These are phyloP conservation scores for Cynaeus angustus DNA, from an alignment of 2,888 invertebrate species.

Conservation along the genomic window DNA sequence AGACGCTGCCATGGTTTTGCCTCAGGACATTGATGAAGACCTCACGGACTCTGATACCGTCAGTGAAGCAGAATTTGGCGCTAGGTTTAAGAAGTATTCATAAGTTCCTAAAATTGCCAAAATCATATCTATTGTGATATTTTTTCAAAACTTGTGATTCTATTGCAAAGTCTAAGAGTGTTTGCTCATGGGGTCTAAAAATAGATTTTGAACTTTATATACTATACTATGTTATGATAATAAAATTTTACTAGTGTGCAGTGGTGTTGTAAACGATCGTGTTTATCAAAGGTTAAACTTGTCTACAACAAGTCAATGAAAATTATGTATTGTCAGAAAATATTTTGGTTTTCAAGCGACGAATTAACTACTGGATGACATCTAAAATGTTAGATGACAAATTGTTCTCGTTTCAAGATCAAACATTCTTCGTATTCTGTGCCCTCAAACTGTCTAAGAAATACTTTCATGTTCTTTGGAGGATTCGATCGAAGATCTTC, in stretches of 20 bases:
- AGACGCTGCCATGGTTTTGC: conserved; percentile 6
- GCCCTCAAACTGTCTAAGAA: conserved; percentile 39
- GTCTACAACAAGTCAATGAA: too few relatives aligned
- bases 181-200: too few relatives aligned
- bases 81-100: conserved; percentile 28
- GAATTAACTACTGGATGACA: conserved; percentile 34
- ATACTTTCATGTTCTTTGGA: conserved; percentile 36
- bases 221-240: too few relatives aligned
- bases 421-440: conserved; percentile 32
- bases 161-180: too few relatives aligned
- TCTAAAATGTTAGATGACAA: conserved; percentile 38
- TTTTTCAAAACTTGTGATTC: too few relatives aligned
- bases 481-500: conserved; percentile 20
- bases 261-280: too few relatives aligned
- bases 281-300: too few relatives aligned
- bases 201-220: too few relatives aligned
- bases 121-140: conserved; percentile 1
- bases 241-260: too few relatives aligned
- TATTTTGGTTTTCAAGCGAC: too few relatives aligned
- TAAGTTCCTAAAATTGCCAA: conserved; percentile 5
- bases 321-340: too few relatives aligned
- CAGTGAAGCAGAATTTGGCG: conserved; percentile 4
- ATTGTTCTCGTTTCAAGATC: conserved; percentile 34
- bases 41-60: conserved; percentile 4
- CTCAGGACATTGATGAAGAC: conserved; percentile 13